A percentile compares a stretch with the other conserved stretches of the same genome.
phyloP scores from a whole-genome alignment of 2,113 vertebrate genomes.

The Dromaius novaehollandiae region DNA sequence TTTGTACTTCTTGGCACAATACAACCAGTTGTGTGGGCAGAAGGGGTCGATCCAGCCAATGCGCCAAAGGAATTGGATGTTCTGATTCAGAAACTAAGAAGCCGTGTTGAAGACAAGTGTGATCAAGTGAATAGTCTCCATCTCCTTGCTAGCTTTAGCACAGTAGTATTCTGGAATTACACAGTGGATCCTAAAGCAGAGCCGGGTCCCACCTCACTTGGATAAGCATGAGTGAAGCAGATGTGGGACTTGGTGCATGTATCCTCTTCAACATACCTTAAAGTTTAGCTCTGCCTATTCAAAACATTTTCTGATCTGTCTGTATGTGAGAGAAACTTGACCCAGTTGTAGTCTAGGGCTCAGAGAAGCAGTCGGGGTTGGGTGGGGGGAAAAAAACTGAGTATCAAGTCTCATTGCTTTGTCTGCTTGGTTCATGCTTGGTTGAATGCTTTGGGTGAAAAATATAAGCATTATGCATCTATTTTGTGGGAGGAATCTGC shows the following conservation, averaged over 20 bases:
- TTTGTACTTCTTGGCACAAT: neutral
- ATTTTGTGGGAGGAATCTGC: accelerated
- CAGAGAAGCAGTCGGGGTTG: neutral
- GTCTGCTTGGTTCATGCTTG: neutral
- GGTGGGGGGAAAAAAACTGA: neutral
- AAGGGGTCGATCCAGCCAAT: neutral
- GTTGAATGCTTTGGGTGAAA: neutral
- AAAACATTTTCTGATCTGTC: neutral
- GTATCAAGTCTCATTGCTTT: neutral
- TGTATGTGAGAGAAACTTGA: neutral
- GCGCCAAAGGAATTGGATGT: neutral
- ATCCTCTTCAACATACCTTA: accelerated
- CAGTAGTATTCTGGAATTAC: accelerated
- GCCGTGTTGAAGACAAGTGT: accelerated
- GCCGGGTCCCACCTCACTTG: neutral
- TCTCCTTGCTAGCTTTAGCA: neutral
- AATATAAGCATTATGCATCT: neutral
- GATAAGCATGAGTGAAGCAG: neutral
- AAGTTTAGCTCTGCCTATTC: accelerated
- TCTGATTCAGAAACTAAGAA: neutral
- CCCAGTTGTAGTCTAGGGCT: neutral
- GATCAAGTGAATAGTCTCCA: neutral
- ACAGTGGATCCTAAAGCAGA: neutral
- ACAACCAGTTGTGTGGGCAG: neutral
- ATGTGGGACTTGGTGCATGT: neutral